Evolutionary conservation across 1,140 invertebrate species (phyloP).

Genomic region (Tetragnatha versicolor): DNA sequence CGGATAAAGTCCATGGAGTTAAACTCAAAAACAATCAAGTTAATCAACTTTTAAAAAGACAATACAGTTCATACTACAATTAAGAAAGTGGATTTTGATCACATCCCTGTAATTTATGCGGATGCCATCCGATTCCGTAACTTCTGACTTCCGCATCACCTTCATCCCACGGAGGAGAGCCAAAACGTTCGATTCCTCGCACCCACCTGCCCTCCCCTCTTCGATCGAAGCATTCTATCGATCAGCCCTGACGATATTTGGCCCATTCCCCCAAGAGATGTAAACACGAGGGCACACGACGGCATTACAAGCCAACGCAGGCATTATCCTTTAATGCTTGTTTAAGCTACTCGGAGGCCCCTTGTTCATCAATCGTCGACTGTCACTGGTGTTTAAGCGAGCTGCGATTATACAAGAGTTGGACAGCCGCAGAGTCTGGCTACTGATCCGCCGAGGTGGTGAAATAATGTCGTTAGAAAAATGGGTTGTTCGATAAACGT

Average conservation of each 20-base stretch:
- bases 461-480: too few relatives aligned
- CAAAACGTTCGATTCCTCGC: background rate
- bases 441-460: too few relatives aligned
- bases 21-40: too few relatives aligned
- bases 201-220: background rate
- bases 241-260: constrained; percentile 1
- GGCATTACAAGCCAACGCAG: background rate
- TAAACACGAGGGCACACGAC: background rate
- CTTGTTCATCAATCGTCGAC: constrained; percentile 28
- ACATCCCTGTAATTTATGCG: too few relatives aligned
- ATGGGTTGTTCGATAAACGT: too few relatives aligned
- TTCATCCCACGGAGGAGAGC: too few relatives aligned
- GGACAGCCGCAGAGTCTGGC: background rate
- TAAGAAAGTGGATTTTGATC: too few relatives aligned
- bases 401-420: background rate
- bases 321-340: constrained; percentile 13
- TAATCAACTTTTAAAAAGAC: too few relatives aligned
- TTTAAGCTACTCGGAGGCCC: background rate
- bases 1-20: too few relatives aligned
- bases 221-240: background rate
- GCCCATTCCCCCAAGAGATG: constrained; percentile 4
- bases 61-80: too few relatives aligned
- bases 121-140: too few relatives aligned
- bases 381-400: constrained; percentile 3
- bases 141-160: too few relatives aligned